Evolutionary conservation across 2,888 invertebrate species (phyloP).

Genomic region (Oithona nana): DNA sequence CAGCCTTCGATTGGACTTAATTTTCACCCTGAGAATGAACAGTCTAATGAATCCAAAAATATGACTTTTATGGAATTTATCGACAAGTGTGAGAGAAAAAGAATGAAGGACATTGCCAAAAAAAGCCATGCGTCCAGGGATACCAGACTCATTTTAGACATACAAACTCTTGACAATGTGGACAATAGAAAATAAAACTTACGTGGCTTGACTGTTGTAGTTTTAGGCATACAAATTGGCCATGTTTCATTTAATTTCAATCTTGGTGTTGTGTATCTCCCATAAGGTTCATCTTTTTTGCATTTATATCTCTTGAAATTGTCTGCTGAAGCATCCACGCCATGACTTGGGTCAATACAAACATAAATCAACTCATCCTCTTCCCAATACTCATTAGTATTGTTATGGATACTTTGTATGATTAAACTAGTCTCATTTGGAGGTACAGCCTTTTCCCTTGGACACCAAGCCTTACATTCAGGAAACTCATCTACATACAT

Average conservation of each 20-base stretch:
- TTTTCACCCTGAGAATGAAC: too few species aligned
- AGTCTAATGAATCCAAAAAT: too few species aligned
- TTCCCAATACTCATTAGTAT: neutral
- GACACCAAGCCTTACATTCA: conserved; percentile 5
- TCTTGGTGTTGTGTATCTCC: neutral
- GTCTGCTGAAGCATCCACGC: neutral
- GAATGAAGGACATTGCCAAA: too few species aligned
- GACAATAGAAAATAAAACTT: too few species aligned
- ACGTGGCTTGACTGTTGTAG: neutral
- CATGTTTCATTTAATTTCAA: neutral
- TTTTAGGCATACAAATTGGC: neutral
- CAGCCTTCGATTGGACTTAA: too few species aligned
- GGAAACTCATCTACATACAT: neutral
- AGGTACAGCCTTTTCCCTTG: neutral
- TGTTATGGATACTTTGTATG: neutral
- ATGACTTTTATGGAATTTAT: too few species aligned
- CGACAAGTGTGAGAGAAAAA: too few species aligned
- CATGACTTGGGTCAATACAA: neutral
- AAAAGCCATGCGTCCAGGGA: too few species aligned
- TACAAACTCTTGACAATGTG: too few species aligned
- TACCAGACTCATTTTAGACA: too few species aligned
- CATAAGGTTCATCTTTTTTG: neutral
- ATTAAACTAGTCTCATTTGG: neutral
- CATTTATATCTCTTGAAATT: neutral
- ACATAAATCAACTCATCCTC: neutral